A percentile compares a stretch with the other conserved stretches of the same genome.
phyloP scores from a whole-genome alignment of 2,888 invertebrate genomes.

The Neuroscelio doddi region DNA sequence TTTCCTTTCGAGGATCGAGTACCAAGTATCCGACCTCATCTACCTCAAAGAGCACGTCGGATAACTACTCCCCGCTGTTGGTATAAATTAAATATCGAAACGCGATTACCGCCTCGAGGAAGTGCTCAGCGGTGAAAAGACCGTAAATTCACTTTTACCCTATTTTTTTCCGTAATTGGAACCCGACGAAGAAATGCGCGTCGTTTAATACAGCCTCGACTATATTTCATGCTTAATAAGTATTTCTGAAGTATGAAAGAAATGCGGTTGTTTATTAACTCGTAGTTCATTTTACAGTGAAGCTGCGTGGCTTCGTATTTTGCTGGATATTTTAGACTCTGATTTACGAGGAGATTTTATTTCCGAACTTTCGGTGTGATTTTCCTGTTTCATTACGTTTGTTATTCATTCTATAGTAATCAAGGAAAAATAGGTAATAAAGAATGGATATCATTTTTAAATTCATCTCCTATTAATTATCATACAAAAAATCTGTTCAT shows the following conservation, averaged over 20 bases:
- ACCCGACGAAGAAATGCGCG: background rate
- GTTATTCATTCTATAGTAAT: too few species aligned
- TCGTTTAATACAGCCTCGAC: background rate
- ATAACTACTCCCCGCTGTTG: constrained; percentile 35
- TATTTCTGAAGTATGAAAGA: background rate
- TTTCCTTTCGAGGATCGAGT: constrained; percentile 49
- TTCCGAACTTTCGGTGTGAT: background rate
- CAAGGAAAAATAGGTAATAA: too few species aligned
- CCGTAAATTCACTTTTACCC: background rate
- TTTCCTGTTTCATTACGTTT: background rate
- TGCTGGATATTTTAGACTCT: too few species aligned
- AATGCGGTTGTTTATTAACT: background rate
- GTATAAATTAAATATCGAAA: constrained; percentile 12
- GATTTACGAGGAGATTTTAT: background rate
- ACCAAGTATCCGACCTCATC: constrained; percentile 51
- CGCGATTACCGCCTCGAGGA: constrained; percentile 8
- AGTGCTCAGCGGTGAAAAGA: background rate
- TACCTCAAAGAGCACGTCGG: constrained; percentile 46
- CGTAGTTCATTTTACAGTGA: background rate
- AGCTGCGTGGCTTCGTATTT: too few species aligned
- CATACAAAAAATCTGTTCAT: too few species aligned
- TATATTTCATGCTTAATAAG: constrained; percentile 1
- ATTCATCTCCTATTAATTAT: too few species aligned
- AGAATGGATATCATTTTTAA: too few species aligned
- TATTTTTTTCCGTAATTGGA: constrained; percentile 2